Percentiles rank a stretch among this genome's conserved stretches.
Conservation (phyloP, 2,888 invertebrate species). For the Agapetus fuscipes region DNA sequence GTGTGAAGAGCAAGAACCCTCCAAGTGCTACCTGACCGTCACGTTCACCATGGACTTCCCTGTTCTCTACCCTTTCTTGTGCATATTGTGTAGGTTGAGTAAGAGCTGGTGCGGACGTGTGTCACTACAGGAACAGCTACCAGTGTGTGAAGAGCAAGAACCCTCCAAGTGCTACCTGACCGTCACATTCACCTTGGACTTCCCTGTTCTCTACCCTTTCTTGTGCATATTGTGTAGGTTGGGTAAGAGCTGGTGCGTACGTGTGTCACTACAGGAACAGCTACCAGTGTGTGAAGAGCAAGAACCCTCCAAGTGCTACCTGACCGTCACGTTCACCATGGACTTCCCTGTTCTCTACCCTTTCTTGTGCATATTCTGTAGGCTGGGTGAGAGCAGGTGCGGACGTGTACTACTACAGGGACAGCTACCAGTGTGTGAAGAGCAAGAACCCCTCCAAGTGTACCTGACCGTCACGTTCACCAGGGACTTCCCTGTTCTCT, state of each 20-base stretch:
- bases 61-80: too few species aligned
- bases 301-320: conserved; percentile 51
- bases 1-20: conserved; percentile 44
- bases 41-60: conserved; percentile 71
- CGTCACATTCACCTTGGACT: conserved; percentile 66
- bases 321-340: conserved; percentile 71
- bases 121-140: conserved; percentile 73
- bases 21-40: conserved; percentile 61
- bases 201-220: too few species aligned
- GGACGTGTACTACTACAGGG: conserved; percentile 75
- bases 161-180: conserved; percentile 58
- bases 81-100: conserved; percentile 69
- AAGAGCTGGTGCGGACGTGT: conserved; percentile 64
- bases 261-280: conserved; percentile 79
- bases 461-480: conserved; percentile 75
- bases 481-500: conserved; percentile 64
- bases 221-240: conserved; percentile 49
- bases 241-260: conserved; percentile 64
- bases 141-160: conserved; percentile 47
- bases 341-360: too few species aligned
- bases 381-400: conserved; percentile 67
- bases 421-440: conserved; percentile 53
- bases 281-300: conserved; percentile 48
- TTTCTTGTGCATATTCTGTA: too few species aligned
- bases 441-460: conserved; percentile 45